Evolutionary conservation across 2,113 vertebrate species (phyloP), one percentile per base, ranked within the genome.

Genomic region (Pelodiscus sinensis): DNA sequence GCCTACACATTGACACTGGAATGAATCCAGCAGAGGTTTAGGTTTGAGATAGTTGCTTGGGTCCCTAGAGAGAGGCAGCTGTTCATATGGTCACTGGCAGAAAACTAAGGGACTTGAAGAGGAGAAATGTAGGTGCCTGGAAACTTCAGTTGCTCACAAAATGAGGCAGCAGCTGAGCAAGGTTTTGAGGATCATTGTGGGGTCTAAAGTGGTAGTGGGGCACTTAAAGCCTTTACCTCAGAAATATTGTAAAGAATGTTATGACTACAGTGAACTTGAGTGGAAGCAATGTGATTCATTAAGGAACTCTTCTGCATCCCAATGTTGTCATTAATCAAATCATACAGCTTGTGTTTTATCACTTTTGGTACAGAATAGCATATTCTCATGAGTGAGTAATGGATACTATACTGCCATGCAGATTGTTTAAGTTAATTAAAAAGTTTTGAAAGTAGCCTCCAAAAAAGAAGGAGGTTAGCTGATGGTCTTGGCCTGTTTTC

Each of bases 361-460:
- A 97, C 91, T 87, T 93, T 75, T 38, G 71, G 11, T 44, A 44
- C n/a, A 82, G 9, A 3, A 52, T 62, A 51, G 11, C 31, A 60
- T 93, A 95, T 93, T 92, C 73, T 82, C 73, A 91, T 84, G 91
- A 91, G 2, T 58, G 52, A 91, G 5, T 83, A 55, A 81, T 89
- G 58, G 90, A 71, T 73, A 79, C 29, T 44, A 58, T 19, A 68
- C 3, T 83, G 82, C 35, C 12, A 1, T 78, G 55, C 2, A 25
- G 84, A 51, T 1, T 5, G 58, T 93, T 87, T 75, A 88, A 86
- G 78, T 87, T 96, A 92, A 96, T 96, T 94, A 94, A 52, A 83
- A 65, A 57, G 6, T 58, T 92, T 75, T 88, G n/a, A 83, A 24
- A 6, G 0, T 29, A 86, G 77, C 60, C 21, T 81, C 19, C 18